phyloP scores from a whole-genome alignment of 92 coral and sea anemone species.

The Chrysogorgia sp. region DNA sequence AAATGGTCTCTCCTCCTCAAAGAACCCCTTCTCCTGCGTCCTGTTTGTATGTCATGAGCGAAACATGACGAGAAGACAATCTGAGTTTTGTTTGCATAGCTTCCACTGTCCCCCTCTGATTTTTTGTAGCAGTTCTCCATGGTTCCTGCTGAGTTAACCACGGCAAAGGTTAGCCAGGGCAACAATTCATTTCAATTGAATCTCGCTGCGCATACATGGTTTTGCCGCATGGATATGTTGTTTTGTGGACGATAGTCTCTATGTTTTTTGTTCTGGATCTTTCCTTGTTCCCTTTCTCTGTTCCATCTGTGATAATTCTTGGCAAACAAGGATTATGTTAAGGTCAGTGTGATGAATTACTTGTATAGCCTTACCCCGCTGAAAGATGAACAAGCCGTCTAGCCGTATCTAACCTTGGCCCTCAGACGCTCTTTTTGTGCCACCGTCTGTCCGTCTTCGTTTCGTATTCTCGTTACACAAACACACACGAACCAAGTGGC shows the following conservation, averaged over 20 bases:
- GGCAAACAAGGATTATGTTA: background rate
- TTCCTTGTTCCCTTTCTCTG: background rate
- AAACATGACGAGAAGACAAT: background rate
- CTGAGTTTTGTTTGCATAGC: constrained; percentile 14
- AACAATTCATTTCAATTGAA: constrained; percentile 25
- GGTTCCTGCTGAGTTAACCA: constrained; percentile 12
- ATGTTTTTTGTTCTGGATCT: background rate
- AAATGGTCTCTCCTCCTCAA: no score
- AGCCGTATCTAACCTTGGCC: no score
- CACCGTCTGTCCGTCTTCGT: no score
- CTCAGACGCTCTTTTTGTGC: no score
- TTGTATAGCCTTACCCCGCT: background rate
- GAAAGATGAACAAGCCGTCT: background rate
- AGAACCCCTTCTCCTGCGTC: background rate
- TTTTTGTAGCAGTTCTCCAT: background rate
- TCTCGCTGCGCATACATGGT: background rate
- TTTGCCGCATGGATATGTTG: background rate
- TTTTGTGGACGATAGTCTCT: background rate
- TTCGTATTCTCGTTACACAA: no score
- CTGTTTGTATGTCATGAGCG: background rate
- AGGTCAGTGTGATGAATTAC: background rate
- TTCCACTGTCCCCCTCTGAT: constrained; percentile 7
- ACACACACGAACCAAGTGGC: no score
- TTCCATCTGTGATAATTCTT: background rate
- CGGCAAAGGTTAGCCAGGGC: constrained; percentile 20